Percentiles rank a stretch among this genome's conserved stretches.
phyloP scores from a whole-genome alignment of 2,888 invertebrate genomes.

The Caenorhabditis uteleia region DNA sequence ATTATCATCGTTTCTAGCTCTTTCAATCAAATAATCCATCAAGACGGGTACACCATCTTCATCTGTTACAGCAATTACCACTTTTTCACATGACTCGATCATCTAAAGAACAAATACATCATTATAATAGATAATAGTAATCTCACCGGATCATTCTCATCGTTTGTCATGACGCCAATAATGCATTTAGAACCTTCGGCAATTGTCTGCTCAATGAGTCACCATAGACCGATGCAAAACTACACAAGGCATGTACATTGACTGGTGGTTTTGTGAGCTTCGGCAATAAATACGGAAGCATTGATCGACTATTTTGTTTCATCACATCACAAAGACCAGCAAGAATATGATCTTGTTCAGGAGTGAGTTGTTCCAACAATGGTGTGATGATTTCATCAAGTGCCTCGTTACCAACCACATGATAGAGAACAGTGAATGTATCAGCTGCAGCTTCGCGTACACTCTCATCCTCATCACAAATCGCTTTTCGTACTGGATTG shows the following conservation, averaged over 20 bases:
- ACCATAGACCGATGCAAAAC: constrained; percentile 88
- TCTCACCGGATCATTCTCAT: constrained; percentile 47
- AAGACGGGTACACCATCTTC: constrained; percentile 83
- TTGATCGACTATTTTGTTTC: constrained; percentile 85
- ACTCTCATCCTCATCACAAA: constrained; percentile 77
- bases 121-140: neutral
- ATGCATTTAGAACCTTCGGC: constrained; percentile 87
- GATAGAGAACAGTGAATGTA: constrained; percentile 93
- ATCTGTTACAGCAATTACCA: constrained; percentile 87
- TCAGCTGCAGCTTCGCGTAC: constrained; percentile 91
- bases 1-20: constrained; percentile 80
- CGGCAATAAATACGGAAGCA: constrained; percentile 93
- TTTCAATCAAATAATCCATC: constrained; percentile 84
- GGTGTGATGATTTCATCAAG: constrained; percentile 94
- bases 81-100: constrained; percentile 71
- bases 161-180: constrained; percentile 74
- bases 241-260: constrained; percentile 86
- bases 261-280: constrained; percentile 83
- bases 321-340: constrained; percentile 96
- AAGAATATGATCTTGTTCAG: constrained; percentile 85
- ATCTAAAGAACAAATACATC: constrained; percentile 33
- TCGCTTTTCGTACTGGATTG: constrained; percentile 88
- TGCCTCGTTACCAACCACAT: constrained; percentile 86
- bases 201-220: constrained; percentile 89
- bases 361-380: constrained; percentile 82